Evolutionary conservation across 2,888 invertebrate genomes (phyloP), one percentile per base, ranked within the genome.

Genomic region (Phlogophora meticulosa): DNA sequence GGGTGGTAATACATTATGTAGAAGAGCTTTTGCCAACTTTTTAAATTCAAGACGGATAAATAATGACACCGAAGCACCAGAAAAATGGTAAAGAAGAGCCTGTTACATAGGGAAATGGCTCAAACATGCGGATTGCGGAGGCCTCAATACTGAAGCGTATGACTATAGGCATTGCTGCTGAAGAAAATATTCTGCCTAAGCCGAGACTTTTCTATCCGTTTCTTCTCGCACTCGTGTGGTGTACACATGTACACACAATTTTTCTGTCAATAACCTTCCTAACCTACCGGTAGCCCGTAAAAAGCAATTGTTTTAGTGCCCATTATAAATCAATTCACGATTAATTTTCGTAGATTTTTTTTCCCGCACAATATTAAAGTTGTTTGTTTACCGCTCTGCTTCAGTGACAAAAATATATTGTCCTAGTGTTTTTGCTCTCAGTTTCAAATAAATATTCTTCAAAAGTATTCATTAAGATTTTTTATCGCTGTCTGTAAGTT

Each of bases 331-430:
- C 28, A n/a, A n/a, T 40, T 22, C n/a, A 11, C 7, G 11, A 28
- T 42, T 28, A 28, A n/a, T 70, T 40, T 56, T 38, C 2, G 0
- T n/a, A n/a, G n/a, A n/a, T n/a, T 42, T 20, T 1, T 9, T 34
- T 20, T 59, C n/a, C 3, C 15, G 17, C 43, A 55, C 64, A 71
- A 59, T 46, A 36, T 76, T 63, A 28, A 57, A 76, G 36, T 36
- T 57, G 38, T 63, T 76, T 64, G 76, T 71, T 76, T 76, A 28
- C 55, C 36, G n/a, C 5, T 62, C 10, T 22, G 36, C 36, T 59
- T 65, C 72, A 46, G 53, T 20, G 53, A 56, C 55, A 76, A 72
- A 59, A 72, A 76, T 76, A 74, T 46, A 65, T 55, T 72, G 28
- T 58, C 10, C 36, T 42, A 53, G 57, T 49, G 55, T 69, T 75